These are phyloP conservation scores for Agrochola circellaris DNA, from an alignment of 2,888 invertebrate genomes.

Conservation along the genomic window DNA sequence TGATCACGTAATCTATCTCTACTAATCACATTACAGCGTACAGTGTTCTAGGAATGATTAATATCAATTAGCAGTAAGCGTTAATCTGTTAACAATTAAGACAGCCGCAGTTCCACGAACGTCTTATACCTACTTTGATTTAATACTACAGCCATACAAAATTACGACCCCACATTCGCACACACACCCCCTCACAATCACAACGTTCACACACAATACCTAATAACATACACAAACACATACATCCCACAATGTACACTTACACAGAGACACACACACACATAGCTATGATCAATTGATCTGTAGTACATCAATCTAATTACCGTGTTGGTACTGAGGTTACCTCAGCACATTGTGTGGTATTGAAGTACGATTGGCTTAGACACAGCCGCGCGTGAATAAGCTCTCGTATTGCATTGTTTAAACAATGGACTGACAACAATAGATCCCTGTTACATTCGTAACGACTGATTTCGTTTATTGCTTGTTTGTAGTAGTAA, in stretches of 20 bases:
- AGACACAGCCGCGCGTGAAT: conserved; percentile 39
- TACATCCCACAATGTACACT: background rate
- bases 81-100: background rate
- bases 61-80: background rate
- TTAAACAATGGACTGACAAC: conserved; percentile 52
- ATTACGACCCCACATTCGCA: background rate
- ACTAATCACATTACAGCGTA: background rate
- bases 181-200: background rate
- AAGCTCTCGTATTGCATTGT: conserved; percentile 59
- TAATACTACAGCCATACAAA: background rate
- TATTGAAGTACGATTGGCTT: conserved; percentile 28
- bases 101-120: background rate
- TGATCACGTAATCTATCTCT: background rate
- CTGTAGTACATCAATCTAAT: conserved; percentile 51
- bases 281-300: conserved; percentile 17
- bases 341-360: background rate
- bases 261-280: background rate
- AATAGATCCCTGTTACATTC: conserved; percentile 34
- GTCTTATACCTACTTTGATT: background rate
- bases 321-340: conserved; percentile 18
- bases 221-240: background rate
- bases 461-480: conserved; percentile 11
- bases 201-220: conserved; percentile 17
- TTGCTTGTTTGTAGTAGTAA: background rate
- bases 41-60: background rate